These are phyloP conservation scores for Hylaeus anthracinus DNA, from an alignment of 1,140 invertebrate species.

Conservation along the genomic window DNA sequence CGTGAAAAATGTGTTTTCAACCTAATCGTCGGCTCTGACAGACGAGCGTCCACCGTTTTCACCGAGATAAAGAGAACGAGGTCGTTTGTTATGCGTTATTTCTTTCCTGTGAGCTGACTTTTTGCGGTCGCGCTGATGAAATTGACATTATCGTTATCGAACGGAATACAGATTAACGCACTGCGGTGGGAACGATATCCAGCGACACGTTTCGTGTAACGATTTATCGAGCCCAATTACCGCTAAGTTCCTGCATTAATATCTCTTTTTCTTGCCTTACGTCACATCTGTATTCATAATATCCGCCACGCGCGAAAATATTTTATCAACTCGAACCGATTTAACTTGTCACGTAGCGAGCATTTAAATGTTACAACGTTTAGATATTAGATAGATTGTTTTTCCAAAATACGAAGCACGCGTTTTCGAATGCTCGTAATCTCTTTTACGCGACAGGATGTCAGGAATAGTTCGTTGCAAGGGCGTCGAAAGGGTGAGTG, in stretches of 20 bases:
- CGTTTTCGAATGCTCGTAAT: too few species aligned
- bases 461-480: too few species aligned
- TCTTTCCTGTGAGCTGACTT: constrained; percentile 19
- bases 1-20: constrained; percentile 23
- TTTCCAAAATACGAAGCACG: too few species aligned
- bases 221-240: constrained; percentile 30
- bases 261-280: constrained; percentile 10
- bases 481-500: too few species aligned
- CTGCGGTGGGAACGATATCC: constrained; percentile 23
- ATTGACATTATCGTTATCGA: constrained; percentile 48
- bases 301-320: not conserved
- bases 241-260: constrained; percentile 32
- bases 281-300: constrained; percentile 18
- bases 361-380: not conserved
- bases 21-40: not conserved
- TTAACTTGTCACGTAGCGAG: not conserved
- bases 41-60: not conserved
- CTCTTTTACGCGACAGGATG: too few species aligned
- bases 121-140: constrained; percentile 31
- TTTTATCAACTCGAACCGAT: not conserved
- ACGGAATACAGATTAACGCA: constrained; percentile 29
- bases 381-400: not conserved
- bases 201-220: constrained; percentile 14
- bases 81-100: constrained; percentile 17
- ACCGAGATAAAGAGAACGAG: constrained; percentile 46